Base-by-base conservation (phyloP, 2,888 invertebrate species). In the Endotricha flammealis region DNA sequence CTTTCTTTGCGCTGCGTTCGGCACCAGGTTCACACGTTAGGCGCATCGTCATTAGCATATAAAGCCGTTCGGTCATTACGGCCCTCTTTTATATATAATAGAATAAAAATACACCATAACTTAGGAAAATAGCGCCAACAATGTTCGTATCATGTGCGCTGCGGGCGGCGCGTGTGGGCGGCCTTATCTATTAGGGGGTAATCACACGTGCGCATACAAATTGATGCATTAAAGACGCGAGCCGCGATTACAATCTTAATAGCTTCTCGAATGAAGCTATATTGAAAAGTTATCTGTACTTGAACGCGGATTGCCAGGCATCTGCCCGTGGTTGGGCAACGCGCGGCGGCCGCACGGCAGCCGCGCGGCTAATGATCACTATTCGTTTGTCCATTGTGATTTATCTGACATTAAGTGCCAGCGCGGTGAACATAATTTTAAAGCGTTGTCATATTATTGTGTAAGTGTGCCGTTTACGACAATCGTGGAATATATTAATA, bases 131-230 rank as follows among this genome's bases (percentile, higher is more conserved):
- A 6, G 2, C 20, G 2, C 3, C 20, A 20, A 20, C 20, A 20
- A 20, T 20, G n/a, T 16, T 16, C 16, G 10, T 29, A 29, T 29
- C 17, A 10, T 9, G n/a, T 4, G 8, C 6, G 4, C 30, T 17
- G 30, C 25, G 47, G 42, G 31, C 39, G 39, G 13, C 33, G 56
- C 48, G 68, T 55, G 64, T 62, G 54, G 67, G 68, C 50, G 55
- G 57, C 61, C 57, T 64, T 72, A 69, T 72, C 72, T 66, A 56
- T 62, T 57, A 59, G 43, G 66, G 50, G 51, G 58, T 48, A 66
- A 62, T 67, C 78, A 68, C 72, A 68, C 68, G 66, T 63, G 61
- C 69, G 79, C 78, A 78, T 79, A 78, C 74, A 72, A 75, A 80
- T 78, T 63, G 77, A 64, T 58, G 61, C 63, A 78, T 77, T 80